Evolutionary conservation across 2,113 vertebrate species (phyloP).

Genomic region (Urocitellus parryii): DNA sequence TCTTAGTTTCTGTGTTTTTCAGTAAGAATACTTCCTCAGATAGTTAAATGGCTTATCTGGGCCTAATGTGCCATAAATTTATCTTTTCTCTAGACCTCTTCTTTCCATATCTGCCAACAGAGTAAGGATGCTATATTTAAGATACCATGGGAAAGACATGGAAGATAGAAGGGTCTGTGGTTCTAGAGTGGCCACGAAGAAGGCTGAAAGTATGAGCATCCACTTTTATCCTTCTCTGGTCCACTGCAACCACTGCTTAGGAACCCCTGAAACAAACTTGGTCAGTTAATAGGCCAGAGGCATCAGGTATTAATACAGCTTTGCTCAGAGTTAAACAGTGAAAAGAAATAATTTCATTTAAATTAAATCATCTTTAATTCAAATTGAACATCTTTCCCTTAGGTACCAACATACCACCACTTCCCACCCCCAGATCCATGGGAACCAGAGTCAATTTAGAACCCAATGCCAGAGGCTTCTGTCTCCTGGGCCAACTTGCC

Average conservation of each 20-base stretch:
- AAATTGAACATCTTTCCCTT: not conserved
- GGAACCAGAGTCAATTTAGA: not conserved
- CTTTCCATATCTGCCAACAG: not conserved
- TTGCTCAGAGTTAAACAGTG: not conserved
- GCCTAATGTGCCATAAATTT: not conserved
- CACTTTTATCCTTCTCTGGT: not conserved
- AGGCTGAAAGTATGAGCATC: not conserved
- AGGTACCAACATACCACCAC: not conserved
- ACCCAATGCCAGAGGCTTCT: not conserved
- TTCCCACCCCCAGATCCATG: too few relatives aligned
- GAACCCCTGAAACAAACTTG: rapidly evolving
- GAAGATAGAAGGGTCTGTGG: not conserved
- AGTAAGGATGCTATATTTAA: not conserved
- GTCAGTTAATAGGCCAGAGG: not conserved
- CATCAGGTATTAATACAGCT: not conserved
- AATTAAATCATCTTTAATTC: not conserved
- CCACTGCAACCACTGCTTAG: not conserved
- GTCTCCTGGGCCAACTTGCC: not conserved
- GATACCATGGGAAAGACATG: not conserved
- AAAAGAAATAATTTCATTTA: not conserved
- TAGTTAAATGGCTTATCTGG: not conserved
- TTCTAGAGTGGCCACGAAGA: not conserved
- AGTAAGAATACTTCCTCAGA: not conserved
- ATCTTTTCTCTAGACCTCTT: not conserved
- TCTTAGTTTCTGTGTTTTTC: not conserved